phyloP scores from a whole-genome alignment of 2,797 vertebrate genomes.

The Limnodromus scolopaceus region DNA sequence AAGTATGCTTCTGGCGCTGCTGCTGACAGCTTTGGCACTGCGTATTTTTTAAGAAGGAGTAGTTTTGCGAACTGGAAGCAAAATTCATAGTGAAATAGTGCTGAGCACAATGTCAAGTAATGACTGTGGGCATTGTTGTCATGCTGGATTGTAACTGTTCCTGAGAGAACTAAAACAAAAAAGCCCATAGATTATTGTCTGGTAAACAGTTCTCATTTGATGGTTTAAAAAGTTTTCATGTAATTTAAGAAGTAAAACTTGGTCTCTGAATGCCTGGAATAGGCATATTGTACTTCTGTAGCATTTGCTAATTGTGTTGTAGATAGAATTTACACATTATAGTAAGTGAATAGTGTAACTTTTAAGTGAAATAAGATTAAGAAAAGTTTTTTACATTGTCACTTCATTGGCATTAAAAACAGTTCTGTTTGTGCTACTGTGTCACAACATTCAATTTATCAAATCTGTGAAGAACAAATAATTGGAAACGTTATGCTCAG shows the following conservation, averaged over 20 bases:
- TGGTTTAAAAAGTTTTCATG: not conserved
- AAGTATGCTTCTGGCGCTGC: not conserved
- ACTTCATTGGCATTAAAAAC: not conserved
- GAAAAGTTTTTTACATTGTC: not conserved
- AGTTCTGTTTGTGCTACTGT: not conserved
- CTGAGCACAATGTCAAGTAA: not conserved
- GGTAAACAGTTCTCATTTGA: not conserved
- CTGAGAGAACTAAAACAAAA: not conserved
- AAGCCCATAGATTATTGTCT: not conserved
- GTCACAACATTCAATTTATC: not conserved
- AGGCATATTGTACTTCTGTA: not conserved
- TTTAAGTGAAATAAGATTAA: not conserved
- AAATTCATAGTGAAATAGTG: not conserved
- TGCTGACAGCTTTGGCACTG: not conserved
- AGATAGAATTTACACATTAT: not conserved
- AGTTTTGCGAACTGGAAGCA: not conserved
- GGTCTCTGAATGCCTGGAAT: not conserved
- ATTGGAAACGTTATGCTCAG: not conserved
- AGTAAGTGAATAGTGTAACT: not conserved
- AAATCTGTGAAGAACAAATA: not conserved
- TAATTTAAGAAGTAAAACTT: not conserved
- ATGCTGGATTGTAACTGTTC: not conserved
- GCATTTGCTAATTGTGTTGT: not conserved
- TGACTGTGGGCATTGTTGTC: not conserved
- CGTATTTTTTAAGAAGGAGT: not conserved